Evolutionary conservation across 2,113 vertebrate species (phyloP).

Genomic region (Egretta garzetta): DNA sequence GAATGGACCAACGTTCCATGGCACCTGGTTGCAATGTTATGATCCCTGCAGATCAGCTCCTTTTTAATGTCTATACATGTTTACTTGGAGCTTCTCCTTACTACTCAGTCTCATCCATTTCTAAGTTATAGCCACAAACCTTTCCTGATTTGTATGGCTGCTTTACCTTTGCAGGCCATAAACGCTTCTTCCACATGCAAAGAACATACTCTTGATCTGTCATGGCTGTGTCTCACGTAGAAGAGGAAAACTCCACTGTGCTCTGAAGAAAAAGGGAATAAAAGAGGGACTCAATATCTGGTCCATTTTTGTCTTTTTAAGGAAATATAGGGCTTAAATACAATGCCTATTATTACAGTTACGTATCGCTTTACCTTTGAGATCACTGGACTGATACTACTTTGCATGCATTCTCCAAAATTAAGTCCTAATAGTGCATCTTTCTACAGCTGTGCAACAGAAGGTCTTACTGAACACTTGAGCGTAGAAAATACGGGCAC

Average conservation of each 20-base stretch:
- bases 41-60: too few relatives aligned
- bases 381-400: not conserved
- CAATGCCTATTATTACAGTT: rapidly evolving
- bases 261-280: conserved; percentile 17
- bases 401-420: rapidly evolving
- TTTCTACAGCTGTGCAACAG: rapidly evolving
- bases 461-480: rapidly evolving
- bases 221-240: conserved; percentile 35
- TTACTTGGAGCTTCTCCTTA: not conserved
- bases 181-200: conserved; percentile 71
- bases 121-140: not conserved
- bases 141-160: not conserved
- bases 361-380: rapidly evolving
- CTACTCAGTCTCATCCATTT: rapidly evolving
- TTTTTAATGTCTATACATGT: rapidly evolving
- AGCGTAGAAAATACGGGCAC: rapidly evolving
- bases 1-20: rapidly evolving
- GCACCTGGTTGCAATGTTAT: not conserved
- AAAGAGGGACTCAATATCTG: not conserved
- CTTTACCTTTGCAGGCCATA: conserved; percentile 81
- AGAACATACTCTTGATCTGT: conserved; percentile 64
- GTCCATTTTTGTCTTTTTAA: rapidly evolving
- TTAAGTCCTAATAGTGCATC: rapidly evolving
- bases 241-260: not conserved
- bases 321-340: rapidly evolving